These are phyloP conservation scores for Eulacestoma nigropectus DNA, from an alignment of 2,113 vertebrate genomes.

Conservation along the genomic window DNA sequence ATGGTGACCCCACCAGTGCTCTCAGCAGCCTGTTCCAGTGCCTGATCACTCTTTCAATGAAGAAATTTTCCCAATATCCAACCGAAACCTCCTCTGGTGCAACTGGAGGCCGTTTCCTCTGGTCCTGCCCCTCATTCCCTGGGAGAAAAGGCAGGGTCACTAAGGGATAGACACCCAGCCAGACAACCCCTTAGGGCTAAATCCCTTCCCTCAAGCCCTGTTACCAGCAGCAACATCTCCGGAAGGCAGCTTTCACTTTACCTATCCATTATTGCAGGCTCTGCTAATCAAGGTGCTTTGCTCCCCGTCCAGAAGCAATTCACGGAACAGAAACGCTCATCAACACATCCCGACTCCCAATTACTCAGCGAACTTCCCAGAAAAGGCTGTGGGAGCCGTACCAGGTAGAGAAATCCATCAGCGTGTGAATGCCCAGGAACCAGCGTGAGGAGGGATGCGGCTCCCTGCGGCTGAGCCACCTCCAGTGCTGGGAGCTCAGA, in stretches of 20 bases:
- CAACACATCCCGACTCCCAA: background rate
- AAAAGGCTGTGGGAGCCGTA: background rate
- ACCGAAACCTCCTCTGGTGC: background rate
- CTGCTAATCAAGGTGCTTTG: background rate
- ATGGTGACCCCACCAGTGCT: background rate
- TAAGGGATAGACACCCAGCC: accelerated
- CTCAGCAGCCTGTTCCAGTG: background rate
- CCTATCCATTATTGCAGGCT: accelerated
- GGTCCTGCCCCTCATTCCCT: background rate
- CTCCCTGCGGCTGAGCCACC: accelerated
- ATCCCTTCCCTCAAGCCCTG: background rate
- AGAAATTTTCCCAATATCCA: background rate
- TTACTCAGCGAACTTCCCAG: background rate
- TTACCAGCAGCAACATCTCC: background rate
- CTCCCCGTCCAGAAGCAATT: background rate
- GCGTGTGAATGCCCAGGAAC: accelerated
- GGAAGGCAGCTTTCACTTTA: background rate
- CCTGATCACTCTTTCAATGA: background rate
- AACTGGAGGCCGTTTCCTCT: background rate
- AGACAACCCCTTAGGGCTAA: accelerated
- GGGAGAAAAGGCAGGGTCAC: background rate
- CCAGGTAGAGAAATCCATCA: background rate
- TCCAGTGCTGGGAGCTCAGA: background rate
- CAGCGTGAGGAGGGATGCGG: accelerated
- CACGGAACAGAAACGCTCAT: background rate